Conservation (phyloP, 2,888 invertebrate species). For the Temnothorax rugatulus region DNA sequence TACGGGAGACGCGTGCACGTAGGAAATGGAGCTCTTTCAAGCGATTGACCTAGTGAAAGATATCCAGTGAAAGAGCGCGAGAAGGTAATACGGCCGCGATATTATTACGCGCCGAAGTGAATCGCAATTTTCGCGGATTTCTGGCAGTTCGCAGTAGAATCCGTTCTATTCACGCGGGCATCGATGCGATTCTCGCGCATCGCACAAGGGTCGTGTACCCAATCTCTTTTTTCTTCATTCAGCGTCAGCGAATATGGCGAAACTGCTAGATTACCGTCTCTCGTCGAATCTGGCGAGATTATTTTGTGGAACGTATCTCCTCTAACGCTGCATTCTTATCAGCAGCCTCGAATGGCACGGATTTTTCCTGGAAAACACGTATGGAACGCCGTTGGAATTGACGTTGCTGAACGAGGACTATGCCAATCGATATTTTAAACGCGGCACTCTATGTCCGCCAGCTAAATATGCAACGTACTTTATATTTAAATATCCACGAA, state of each 20-base stretch:
- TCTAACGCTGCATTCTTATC: slow-evolving; percentile 10
- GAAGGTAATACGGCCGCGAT: slow-evolving; percentile 38
- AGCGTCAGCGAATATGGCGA: not conserved
- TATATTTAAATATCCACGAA: slow-evolving; percentile 43
- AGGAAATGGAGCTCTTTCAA: slow-evolving; percentile 63
- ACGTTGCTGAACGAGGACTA: slow-evolving; percentile 40
- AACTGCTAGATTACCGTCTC: slow-evolving; percentile 12
- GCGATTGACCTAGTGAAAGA: slow-evolving; percentile 63
- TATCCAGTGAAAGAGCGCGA: not conserved
- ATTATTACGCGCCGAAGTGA: slow-evolving; percentile 63
- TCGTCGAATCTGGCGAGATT: slow-evolving; percentile 33
- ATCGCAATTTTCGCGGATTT: slow-evolving; percentile 64
- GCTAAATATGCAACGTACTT: slow-evolving; percentile 43
- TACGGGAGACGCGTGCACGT: slow-evolving; percentile 45
- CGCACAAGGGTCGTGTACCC: slow-evolving; percentile 28
- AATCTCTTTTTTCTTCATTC: slow-evolving; percentile 21
- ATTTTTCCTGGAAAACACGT: slow-evolving; percentile 33
- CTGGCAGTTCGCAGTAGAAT: slow-evolving; percentile 11
- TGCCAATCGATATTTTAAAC: slow-evolving; percentile 44
- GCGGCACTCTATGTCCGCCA: slow-evolving; percentile 16
- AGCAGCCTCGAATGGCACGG: not conserved
- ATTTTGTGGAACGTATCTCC: slow-evolving; percentile 22
- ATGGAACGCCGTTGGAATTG: slow-evolving; percentile 27
- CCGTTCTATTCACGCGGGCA: slow-evolving; percentile 40
- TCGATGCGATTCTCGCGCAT: slow-evolving; percentile 49